These are phyloP conservation scores for Oceanites oceanicus DNA, from an alignment of 2,113 vertebrate species.

Conservation along the genomic window DNA sequence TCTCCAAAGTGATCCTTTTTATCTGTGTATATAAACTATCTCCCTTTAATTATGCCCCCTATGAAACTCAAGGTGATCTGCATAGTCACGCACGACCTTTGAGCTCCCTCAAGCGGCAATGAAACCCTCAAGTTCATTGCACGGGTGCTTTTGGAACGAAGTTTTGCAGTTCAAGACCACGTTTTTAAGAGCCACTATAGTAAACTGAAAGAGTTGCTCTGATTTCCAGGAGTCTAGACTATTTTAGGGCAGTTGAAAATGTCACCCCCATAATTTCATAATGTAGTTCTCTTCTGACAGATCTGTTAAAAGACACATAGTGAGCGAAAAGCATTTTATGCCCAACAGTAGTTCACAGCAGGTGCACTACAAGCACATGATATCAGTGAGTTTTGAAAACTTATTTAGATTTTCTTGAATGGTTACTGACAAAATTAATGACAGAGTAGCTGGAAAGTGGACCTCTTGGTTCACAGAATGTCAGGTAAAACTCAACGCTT, in stretches of 20 bases:
- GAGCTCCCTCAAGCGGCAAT: slow-evolving; percentile 20
- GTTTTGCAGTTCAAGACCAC: rapidly evolving
- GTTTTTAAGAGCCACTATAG: background rate
- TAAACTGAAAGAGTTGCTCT: background rate
- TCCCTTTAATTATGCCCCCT: background rate
- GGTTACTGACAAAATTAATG: background rate
- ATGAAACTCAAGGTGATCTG: background rate
- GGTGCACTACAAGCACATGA: rapidly evolving
- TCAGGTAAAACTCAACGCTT: background rate
- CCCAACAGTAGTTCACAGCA: background rate
- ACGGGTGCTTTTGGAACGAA: rapidly evolving
- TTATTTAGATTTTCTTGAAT: background rate
- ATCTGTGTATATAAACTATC: rapidly evolving
- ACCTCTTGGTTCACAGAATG: background rate
- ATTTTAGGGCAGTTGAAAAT: background rate
- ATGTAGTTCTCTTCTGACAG: background rate
- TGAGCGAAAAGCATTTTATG: background rate
- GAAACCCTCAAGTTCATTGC: too few relatives aligned
- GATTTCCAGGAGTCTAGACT: background rate
- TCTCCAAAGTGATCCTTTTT: background rate
- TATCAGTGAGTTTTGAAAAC: background rate
- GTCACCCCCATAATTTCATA: background rate
- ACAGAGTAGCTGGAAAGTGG: background rate
- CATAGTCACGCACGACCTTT: background rate
- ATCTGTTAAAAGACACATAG: rapidly evolving